Base-by-base conservation (phyloP, 2,888 invertebrate genomes). In the Pyrrhia umbra region DNA sequence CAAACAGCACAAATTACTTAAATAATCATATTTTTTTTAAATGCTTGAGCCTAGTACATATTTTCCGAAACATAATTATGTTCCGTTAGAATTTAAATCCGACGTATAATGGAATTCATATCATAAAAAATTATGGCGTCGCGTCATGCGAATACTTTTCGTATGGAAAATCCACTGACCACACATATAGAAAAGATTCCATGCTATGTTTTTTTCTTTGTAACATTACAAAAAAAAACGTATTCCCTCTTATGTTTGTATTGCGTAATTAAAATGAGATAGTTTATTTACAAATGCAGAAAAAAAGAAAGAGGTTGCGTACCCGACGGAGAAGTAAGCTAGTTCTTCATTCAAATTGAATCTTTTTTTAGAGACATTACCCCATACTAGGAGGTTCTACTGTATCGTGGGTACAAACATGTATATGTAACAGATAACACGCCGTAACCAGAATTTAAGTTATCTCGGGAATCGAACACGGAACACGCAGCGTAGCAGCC, bases 81-180 rank as follows among this genome's bases (percentile, higher is more conserved):
- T 2, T 13, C n/a, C 5, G 34, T 34, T 34, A 6, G n/a, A 34
- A 34, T n/a, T 34, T 3, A 34, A 34, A 34, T 5, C 10, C 30
- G 13, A 30, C 13, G 4, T 9, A 9, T 30, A 9, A 30, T 30
- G 30, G 30, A 13, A 30, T 30, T 30, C 10, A 9, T 4, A 34
- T 34, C n/a, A 34, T 34, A 34, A 34, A 34, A 30, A 34, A n/a
- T 9, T n/a, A n/a, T n/a, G 34, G 34, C 34, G 9, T 27, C 9
- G 27, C 9, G n/a, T 1, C 40, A 9, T 10, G 21, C 46, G 5
- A 58, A 46, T 27, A 10, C 2, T 25, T 34, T 34, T 47, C 1
- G 6, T 50, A n/a, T 39, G 63, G 63, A 21, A 70, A 66, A 62
- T 25, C 71, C 34, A 9, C 21, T 46, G 63, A 62, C 70, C 39